phyloP scores from a whole-genome alignment of 2,888 invertebrate genomes.

The Papilio elwesi region DNA sequence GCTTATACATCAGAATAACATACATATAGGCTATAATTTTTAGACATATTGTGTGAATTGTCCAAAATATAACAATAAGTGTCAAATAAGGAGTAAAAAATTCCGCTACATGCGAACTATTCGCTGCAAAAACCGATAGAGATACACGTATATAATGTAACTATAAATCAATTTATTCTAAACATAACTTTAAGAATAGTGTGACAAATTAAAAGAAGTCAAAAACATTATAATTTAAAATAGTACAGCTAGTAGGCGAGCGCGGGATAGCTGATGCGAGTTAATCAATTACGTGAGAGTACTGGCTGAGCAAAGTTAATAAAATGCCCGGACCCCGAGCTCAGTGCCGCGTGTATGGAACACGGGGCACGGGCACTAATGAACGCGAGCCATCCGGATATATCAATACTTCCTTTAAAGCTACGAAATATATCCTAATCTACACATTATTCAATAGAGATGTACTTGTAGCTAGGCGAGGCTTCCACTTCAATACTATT shows the following conservation, averaged over 20 bases:
- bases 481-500: not conserved
- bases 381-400: not conserved
- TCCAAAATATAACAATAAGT: too few relatives aligned
- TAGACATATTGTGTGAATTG: too few relatives aligned
- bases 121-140: too few relatives aligned
- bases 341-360: not conserved
- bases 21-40: too few relatives aligned
- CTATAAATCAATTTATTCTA: too few relatives aligned
- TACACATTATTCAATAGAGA: not conserved
- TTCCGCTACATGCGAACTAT: too few relatives aligned
- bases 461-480: not conserved
- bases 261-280: not conserved
- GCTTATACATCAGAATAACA: too few relatives aligned
- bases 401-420: not conserved
- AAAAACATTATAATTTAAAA: not conserved
- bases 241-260: not conserved
- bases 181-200: too few relatives aligned
- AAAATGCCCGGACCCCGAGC: not conserved
- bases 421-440: not conserved
- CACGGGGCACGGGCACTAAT: not conserved
- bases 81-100: too few relatives aligned
- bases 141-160: too few relatives aligned
- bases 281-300: constrained; percentile 16
- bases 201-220: too few relatives aligned
- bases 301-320: constrained; percentile 14